A percentile compares a stretch with the other conserved stretches of the same genome.
Conservation (phyloP, 2,113 vertebrate species). For the Lepus timidus region DNA sequence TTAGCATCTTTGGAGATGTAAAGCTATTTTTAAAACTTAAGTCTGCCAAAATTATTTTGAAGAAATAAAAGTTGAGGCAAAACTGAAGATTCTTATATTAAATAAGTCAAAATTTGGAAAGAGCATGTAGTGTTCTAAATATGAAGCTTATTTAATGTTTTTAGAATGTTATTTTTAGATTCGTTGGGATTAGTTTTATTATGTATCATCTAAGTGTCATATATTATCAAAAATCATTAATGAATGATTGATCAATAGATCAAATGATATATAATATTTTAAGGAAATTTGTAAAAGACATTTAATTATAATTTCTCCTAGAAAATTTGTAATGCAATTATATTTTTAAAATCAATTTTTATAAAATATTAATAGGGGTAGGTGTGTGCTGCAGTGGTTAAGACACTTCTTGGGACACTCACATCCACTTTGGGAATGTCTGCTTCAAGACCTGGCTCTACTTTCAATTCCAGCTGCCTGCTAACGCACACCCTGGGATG, state of each 20-base stretch:
- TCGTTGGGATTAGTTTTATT: background rate
- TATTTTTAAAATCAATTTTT: background rate
- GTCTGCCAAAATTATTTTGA: conserved; percentile 11
- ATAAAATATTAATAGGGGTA: background rate
- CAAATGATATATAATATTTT: background rate
- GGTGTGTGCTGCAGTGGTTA: no score
- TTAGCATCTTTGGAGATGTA: conserved; percentile 77
- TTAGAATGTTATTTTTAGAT: conserved; percentile 48
- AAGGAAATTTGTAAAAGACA: background rate
- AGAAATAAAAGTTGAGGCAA: background rate
- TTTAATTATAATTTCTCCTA: background rate
- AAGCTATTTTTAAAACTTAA: conserved; percentile 29
- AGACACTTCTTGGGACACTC: no score
- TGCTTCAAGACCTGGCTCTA: no score
- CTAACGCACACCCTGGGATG: no score
- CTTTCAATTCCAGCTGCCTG: no score
- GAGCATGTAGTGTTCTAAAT: background rate
- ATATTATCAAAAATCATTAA: background rate
- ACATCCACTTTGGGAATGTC: background rate
- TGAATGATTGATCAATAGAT: background rate
- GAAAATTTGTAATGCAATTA: background rate
- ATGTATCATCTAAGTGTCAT: background rate
- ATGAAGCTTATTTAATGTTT: conserved; percentile 8
- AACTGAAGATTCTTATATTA: conserved; percentile 35
- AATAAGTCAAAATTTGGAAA: conserved; percentile 33